Percentiles rank a stretch among this genome's conserved stretches.
Conservation (phyloP, 1,140 invertebrate genomes). For the Drosophila quadrilineata region DNA sequence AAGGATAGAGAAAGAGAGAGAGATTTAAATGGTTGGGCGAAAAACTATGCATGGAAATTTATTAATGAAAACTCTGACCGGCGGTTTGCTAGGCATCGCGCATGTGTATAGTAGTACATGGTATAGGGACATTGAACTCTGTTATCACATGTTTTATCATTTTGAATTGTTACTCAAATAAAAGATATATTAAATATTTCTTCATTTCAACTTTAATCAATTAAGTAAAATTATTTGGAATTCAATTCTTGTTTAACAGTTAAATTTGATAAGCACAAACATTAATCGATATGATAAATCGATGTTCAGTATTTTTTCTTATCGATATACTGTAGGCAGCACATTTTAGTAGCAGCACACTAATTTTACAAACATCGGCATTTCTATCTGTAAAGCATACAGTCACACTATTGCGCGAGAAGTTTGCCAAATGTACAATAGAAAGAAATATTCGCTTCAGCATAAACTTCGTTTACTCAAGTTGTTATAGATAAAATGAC, state of each 20-base stretch:
- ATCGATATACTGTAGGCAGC: background rate
- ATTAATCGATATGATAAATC: background rate
- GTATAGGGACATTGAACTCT: constrained; percentile 30
- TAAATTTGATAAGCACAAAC: no score
- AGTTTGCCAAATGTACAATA: constrained; percentile 44
- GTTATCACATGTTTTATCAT: background rate
- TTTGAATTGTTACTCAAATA: background rate
- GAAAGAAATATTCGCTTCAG: background rate
- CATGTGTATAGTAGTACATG: constrained; percentile 42
- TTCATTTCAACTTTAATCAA: background rate
- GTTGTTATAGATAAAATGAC: constrained; percentile 10
- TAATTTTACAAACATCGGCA: background rate
- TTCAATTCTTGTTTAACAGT: background rate
- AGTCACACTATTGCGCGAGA: constrained; percentile 7
- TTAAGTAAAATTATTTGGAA: background rate
- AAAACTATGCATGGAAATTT: constrained; percentile 24
- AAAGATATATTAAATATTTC: background rate
- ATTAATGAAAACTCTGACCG: constrained; percentile 56
- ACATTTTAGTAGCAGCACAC: background rate
- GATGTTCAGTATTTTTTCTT: background rate
- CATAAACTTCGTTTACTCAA: background rate
- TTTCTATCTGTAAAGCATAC: background rate
- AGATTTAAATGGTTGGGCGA: constrained; percentile 9
- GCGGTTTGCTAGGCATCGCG: constrained; percentile 23
- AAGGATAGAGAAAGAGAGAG: background rate